Evolutionary conservation across 30 jellyfish, hydroid and myxozoan species (phyloP), one percentile per base, ranked within the genome.

Genomic region (Cassiopea andromeda): DNA sequence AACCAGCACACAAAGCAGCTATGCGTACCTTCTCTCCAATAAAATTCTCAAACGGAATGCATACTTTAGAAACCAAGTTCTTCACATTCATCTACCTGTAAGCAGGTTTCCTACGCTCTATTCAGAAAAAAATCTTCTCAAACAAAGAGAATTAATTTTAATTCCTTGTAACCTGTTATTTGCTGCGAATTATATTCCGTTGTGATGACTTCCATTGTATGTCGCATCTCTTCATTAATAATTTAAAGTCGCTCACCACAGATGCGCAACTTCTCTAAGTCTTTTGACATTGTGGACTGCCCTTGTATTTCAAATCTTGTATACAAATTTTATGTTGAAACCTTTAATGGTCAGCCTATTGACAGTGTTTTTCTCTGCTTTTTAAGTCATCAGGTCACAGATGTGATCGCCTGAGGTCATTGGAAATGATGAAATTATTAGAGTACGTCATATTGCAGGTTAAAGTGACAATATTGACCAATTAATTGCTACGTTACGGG

Each of bases 91-190:
- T 64, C 64, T 72, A 83, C 91, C 91, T 83, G 91, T 73, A 69
- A 71, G 76, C 91, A 70, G 76, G 83, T 83, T 72, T 19, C 48
- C 58, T n/a, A 16, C 44, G 69, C 2, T 12, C 48, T 4, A 16
- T 19, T 61, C 81, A 60, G 2, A 58, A 47, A 44, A 15, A 72
- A 82, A 70, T 84, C 84, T 1, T 70, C 43, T 72, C n/a, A 61
- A 17, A 81, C 90, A 81, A 81, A 83, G 84, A 83, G 79, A 16
- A 70, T 78, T 69, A 46, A 50, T 19, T 48, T 50, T 71, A 60
- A 69, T 60, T 72, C 84, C 73, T 46, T 57, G 80, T 57, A 72
- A 83, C 91, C 91, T 83, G 91, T 64, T 83, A 18, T 83, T 48
- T 70, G 57, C 85, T 17, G 82, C 73, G 80, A 61, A 69, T 82